A percentile compares a stretch with the other conserved stretches of the same genome.
Conservation (phyloP, 2,888 invertebrate genomes). For the Blera fallax region DNA sequence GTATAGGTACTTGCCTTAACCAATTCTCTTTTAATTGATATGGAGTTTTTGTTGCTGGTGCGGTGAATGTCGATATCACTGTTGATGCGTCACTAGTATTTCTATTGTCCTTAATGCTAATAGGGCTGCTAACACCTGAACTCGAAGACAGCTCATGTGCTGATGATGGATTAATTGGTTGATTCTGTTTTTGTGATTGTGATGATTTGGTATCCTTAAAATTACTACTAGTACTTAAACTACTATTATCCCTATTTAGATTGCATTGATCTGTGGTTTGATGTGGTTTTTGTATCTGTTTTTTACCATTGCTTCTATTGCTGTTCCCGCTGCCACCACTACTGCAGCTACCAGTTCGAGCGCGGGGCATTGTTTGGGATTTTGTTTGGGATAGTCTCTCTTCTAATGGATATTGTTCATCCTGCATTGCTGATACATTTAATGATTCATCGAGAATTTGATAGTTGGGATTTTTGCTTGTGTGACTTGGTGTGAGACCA, state of each 20-base stretch:
- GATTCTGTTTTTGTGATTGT: constrained; percentile 62
- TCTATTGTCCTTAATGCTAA: constrained; percentile 56
- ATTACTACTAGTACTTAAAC: constrained; percentile 56
- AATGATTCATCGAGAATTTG: constrained; percentile 77
- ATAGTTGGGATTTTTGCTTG: constrained; percentile 79
- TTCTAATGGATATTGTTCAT: constrained; percentile 21
- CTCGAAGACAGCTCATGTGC: constrained; percentile 42
- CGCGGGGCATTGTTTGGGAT: constrained; percentile 18
- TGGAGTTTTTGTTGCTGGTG: constrained; percentile 62
- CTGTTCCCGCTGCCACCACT: constrained; percentile 28
- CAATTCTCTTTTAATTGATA: constrained; percentile 79
- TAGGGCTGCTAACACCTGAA: constrained; percentile 58
- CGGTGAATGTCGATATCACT: constrained; percentile 53
- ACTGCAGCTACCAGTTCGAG: constrained; percentile 38
- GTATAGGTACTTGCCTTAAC: constrained; percentile 76
- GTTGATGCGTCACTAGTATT: constrained; percentile 49
- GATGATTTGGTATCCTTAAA: constrained; percentile 67
- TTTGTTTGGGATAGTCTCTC: not conserved
- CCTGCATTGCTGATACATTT: constrained; percentile 65
- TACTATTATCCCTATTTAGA: constrained; percentile 60
- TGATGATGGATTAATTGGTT: constrained; percentile 50
- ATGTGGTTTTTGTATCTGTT: constrained; percentile 45
- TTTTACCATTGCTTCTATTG: constrained; percentile 50
- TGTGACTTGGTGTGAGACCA: constrained; percentile 55
- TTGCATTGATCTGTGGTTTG: constrained; percentile 65